Evolutionary conservation across 2,113 vertebrate genomes (phyloP), one percentile per base, ranked within the genome.

Genomic region (Phylloscopus trochilus): DNA sequence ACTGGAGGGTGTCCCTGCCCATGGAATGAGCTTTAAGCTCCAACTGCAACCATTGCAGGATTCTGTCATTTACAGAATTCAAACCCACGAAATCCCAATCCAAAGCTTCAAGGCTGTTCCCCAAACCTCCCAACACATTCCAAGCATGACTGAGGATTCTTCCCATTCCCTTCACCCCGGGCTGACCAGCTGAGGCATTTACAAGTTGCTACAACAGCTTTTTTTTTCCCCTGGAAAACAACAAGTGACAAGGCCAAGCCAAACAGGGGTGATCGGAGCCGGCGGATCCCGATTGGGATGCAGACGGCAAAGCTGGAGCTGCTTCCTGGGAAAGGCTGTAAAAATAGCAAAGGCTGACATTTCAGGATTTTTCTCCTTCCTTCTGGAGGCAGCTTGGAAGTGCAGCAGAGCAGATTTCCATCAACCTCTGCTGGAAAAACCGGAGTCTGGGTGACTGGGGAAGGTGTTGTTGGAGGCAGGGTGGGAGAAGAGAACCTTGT

Each of bases 211-310:
- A 13, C 14, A 15, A 2, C 2, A 7, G 7, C 31, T 44, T n/a
- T 73, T 59, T 31, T 23, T 73, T 55, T 26, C 20, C 11, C 8
- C 33, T 58, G 47, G 28, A 30, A 49, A 95, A 70, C 35, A 94
- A 51, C 39, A 64, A 33, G 5, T n/a, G 68, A 67, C 51, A 39
- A 64, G 74, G 8, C 53, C 41, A 31, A 73, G 69, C 8, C 49
- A 53, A 76, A 43, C 1, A 2, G 43, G 30, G 76, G 41, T 11
- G 3, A 72, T 6, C 0, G 26, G 37, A 47, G 41, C 46, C 3
- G 7, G 33, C 0, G 0, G 13, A 53, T 44, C 20, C 15, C 58
- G 2, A 15, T 0, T 1, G 39, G 24, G 60, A 52, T 0, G 31
- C 46, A 22, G 5, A n/a, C 12, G 13, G 89, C 51, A 12, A 26